Percentiles rank a stretch among this genome's conserved stretches.
Evolutionary conservation across 2,113 vertebrate species (phyloP).

Genomic region (Melanocharis versteri): DNA sequence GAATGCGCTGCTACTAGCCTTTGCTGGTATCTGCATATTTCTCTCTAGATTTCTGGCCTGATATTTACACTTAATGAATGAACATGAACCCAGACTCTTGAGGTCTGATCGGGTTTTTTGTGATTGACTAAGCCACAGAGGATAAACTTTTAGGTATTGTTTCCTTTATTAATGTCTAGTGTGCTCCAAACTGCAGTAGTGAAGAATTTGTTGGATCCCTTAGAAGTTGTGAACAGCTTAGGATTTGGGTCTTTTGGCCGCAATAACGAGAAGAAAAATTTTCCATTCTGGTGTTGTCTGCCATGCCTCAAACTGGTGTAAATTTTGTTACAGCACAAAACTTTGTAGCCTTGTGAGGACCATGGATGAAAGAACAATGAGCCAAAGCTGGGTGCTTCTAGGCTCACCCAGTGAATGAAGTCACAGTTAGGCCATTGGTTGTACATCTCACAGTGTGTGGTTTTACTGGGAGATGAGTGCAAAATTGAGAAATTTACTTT

Average conservation of each 20-base stretch:
- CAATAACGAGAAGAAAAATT: accelerated
- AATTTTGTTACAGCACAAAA: neutral
- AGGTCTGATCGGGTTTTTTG: neutral
- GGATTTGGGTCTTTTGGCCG: neutral
- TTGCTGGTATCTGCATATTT: neutral
- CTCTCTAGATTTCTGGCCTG: constrained; percentile 14
- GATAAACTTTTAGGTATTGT: neutral
- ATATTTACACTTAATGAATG: constrained; percentile 50
- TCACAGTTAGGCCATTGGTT: neutral
- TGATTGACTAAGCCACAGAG: neutral
- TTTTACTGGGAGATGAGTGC: neutral
- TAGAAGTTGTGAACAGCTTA: neutral
- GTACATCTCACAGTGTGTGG: neutral
- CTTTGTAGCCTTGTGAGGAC: neutral
- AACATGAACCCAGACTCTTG: neutral
- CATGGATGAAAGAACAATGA: neutral
- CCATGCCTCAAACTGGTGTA: neutral
- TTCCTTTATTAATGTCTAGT: neutral
- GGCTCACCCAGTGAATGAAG: neutral
- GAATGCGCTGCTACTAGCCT: neutral
- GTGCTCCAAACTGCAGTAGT: neutral
- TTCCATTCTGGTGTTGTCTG: neutral
- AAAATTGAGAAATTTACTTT: neutral
- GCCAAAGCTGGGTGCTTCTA: neutral
- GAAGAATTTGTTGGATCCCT: neutral